Evolutionary conservation across 53 echinoderm and acorn worm genomes (phyloP), one percentile per base, ranked within the genome.

Genomic region (Stichopus horrens): DNA sequence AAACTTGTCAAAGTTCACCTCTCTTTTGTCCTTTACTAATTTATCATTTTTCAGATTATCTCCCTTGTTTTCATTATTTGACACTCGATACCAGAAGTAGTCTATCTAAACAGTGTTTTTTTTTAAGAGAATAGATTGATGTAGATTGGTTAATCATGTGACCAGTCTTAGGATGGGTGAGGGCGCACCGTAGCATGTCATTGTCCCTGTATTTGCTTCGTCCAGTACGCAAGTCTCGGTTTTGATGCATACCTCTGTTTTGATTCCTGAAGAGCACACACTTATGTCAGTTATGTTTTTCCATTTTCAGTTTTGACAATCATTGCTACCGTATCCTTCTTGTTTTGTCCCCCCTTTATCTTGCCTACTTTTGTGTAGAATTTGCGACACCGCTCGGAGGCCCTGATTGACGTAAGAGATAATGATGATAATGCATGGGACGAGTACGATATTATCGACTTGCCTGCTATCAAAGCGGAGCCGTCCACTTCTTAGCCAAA

Each of bases 341-440:
- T 68, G 67, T 67, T 85, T 85, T 85, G 67, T 67, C 83, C 83
- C 85, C 63, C 66, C 58, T 85, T 22, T 14, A 23, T 63, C 85
- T 85, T 10, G 65, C 85, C 65, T 52, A 66, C 85, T 8, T 23
- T 66, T 67, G 65, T 85, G 85, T 67, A 85, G 85, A 67, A 65
- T 10, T 65, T 85, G 37, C 85, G 51, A 67, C 85, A 85, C 57
- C 85, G 85, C 22, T 85, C 85, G 85, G 85, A 85, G 85, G 85
- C 85, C 60, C 60, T 65, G 85, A 85, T 85, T 67, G 85, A 85
- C 67, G 85, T 85, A 85, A 85, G 85, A 63, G 85, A 85, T 67
- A 67, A 84, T 60, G 58, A 63, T 85, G 23, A 10, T 85, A 52
- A 21, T 85, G 85, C 85, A 85, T 85, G 85, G 85, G 67, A 63